A percentile compares a stretch with the other conserved stretches of the same genome.
phyloP scores from a whole-genome alignment of 30 jellyfish, hydroid and myxozoan genomes.

The Aurelia aurita region DNA sequence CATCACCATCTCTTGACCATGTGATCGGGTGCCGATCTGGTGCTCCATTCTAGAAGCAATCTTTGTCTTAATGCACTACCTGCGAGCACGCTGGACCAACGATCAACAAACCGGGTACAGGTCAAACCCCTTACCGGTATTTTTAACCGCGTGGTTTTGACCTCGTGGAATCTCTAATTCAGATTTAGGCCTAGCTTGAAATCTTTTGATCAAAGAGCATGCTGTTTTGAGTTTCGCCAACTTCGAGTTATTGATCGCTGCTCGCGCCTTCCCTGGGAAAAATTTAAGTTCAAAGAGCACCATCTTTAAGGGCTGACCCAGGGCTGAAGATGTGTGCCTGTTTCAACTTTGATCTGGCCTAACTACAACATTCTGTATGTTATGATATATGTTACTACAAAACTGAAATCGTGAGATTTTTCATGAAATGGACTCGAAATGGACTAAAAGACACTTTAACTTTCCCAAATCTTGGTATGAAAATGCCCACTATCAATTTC shows the following conservation, averaged over 20 bases:
- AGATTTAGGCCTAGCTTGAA: background rate
- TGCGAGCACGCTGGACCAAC: slow-evolving; percentile 76
- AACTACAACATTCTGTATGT: too few relatives aligned
- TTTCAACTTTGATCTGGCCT: too few relatives aligned
- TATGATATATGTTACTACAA: too few relatives aligned
- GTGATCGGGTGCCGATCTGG: slow-evolving; percentile 58
- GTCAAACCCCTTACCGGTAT: slow-evolving; percentile 54
- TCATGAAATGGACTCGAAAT: too few relatives aligned
- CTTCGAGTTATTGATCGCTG: slow-evolving; percentile 25
- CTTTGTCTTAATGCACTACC: slow-evolving; percentile 63
- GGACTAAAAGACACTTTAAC: too few relatives aligned
- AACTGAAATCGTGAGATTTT: too few relatives aligned
- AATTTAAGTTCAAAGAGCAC: slow-evolving; percentile 46
- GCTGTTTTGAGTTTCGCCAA: background rate
- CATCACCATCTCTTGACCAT: slow-evolving; percentile 79
- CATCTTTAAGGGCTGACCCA: background rate
- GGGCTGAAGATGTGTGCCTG: background rate
- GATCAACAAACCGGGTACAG: slow-evolving; percentile 70
- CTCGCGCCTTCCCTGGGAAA: slow-evolving; percentile 7
- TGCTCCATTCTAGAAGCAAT: slow-evolving; percentile 43
- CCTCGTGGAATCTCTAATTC: slow-evolving; percentile 45
- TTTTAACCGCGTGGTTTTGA: slow-evolving; percentile 8
- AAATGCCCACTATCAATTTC: too few relatives aligned
- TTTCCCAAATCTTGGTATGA: too few relatives aligned
- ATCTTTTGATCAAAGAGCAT: slow-evolving; percentile 51